These are phyloP conservation scores for Pristionchus japonicus DNA, from an alignment of 2,888 invertebrate genomes.

Conservation along the genomic window DNA sequence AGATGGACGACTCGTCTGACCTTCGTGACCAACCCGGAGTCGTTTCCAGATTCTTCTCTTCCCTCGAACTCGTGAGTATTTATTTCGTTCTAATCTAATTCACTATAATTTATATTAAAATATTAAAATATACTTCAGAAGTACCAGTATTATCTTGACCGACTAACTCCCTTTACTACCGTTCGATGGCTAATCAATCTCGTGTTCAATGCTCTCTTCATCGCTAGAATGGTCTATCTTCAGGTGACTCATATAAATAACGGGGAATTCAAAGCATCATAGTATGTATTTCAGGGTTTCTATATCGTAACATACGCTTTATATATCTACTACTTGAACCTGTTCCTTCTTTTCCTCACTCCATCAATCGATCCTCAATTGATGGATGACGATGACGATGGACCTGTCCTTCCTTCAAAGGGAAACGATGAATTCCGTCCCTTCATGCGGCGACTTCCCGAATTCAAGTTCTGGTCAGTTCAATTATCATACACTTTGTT, in stretches of 20 bases:
- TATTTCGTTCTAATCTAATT: not conserved
- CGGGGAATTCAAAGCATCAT: not conserved
- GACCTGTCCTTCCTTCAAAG: constrained; percentile 93
- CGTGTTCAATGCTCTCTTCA: constrained; percentile 63
- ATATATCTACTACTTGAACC: constrained; percentile 98
- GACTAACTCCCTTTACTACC: constrained; percentile 71
- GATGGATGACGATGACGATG: constrained; percentile 75
- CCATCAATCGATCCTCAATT: constrained; percentile 99
- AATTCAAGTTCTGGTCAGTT: constrained; percentile 88
- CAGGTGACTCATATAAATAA: constrained; percentile 60
- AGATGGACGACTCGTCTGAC: constrained; percentile 69
- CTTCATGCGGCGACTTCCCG: constrained; percentile 94
- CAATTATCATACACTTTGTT: not conserved
- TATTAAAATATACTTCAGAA: constrained; percentile 63
- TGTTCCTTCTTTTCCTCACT: constrained; percentile 99
- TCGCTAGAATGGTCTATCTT: constrained; percentile 67
- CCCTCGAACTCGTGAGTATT: constrained; percentile 67
- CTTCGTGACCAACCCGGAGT: constrained; percentile 70
- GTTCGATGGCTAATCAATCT: constrained; percentile 72
- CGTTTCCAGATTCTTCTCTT: constrained; percentile 66
- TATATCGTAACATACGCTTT: constrained; percentile 98
- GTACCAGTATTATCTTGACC: constrained; percentile 74
- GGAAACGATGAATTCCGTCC: constrained; percentile 98
- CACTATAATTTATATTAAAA: not conserved
- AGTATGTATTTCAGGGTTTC: constrained; percentile 86